These are phyloP conservation scores for Bufotes viridis DNA, from an alignment of 2,797 vertebrate genomes.

Conservation along the genomic window DNA sequence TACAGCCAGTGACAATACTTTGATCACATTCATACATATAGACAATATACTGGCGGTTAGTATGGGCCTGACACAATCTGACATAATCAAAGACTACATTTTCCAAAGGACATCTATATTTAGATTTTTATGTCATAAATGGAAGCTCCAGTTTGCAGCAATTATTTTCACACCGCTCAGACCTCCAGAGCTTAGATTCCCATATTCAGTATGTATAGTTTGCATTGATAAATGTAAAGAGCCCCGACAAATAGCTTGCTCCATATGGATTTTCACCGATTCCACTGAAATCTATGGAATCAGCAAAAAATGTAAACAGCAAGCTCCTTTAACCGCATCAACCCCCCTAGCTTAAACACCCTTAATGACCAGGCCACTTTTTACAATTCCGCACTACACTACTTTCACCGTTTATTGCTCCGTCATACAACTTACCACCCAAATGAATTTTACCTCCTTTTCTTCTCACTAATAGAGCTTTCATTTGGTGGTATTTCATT, in stretches of 20 bases:
- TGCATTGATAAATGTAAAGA: background rate
- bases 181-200: no score
- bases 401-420: no score
- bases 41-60: background rate
- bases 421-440: no score
- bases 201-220: background rate
- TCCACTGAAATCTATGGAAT: background rate
- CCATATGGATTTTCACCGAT: background rate
- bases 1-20: background rate
- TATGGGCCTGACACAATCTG: background rate
- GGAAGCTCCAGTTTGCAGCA: background rate
- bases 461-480: no score
- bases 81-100: background rate
- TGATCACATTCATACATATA: background rate
- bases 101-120: background rate
- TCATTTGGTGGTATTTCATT: no score
- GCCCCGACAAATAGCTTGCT: background rate
- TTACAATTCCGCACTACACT: no score
- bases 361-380: no score
- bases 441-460: no score
- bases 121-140: background rate
- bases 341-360: no score
- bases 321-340: background rate
- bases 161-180: background rate
- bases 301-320: background rate